Evolutionary conservation across 2,797 vertebrate genomes (phyloP), one percentile per base, ranked within the genome.

Genomic region (Neosilurus mollespiculum): DNA sequence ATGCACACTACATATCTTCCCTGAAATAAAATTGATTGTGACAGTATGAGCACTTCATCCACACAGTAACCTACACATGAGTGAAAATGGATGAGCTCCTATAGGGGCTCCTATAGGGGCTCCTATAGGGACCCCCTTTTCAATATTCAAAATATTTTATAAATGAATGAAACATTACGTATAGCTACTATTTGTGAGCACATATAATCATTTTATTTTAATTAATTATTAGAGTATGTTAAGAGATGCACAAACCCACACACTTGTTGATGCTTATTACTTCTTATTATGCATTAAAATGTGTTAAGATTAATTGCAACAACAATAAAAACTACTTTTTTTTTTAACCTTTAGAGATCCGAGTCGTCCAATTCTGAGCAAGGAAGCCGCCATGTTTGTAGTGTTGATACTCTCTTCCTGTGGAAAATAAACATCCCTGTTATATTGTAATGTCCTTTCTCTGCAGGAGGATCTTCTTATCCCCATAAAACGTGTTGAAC

Each of bases 351-450:
- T 94, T 24, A 92, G 61, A 72, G 88, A 84, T 82, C 89, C 85
- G 82, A 90, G 83, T 34, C 92, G 89, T 84, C 93, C 93, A 22
- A 91, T 86, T 83, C 92, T 92, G 53, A 94, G 88, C 80, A 94
- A 82, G 71, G 92, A 88, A 54, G 92, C 86, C 87, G 94, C 94
- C 94, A 95, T 94, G 51, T 89, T 93, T 80, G 2, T 2, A 4
- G 26, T 22, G 16, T 58, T 76, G 12, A n/a, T 59, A 54, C 51
- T 1, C 30, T 59, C 3, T 56, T 20, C 71, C 71, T 77, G 18
- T 59, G 20, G 56, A 43, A 77, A 77, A 77, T 34, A 59, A 59
- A 34, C 5, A 2, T 37, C 10, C 20, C 24, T 76, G 56, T 14
- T 72, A 49, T 18, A 53, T 43, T 26, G 11, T 11, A 75, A 58